Conservation (phyloP, 2,797 vertebrate genomes). For the Lutjanus argentimaculatus region DNA sequence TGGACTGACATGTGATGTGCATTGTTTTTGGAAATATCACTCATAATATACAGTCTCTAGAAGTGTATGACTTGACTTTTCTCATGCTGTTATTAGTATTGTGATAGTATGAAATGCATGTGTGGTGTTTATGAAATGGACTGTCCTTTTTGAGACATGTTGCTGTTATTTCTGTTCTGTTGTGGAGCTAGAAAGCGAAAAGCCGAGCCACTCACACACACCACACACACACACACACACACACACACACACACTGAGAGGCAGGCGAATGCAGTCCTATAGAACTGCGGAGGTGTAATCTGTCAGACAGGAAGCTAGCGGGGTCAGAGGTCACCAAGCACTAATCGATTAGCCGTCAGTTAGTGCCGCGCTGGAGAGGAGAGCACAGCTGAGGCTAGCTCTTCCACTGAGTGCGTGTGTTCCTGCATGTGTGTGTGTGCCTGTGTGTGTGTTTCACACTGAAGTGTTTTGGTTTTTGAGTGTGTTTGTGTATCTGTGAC, state of each 20-base stretch:
- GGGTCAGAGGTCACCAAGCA: slow-evolving; percentile 85
- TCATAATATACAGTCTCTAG: no score
- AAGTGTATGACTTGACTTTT: no score
- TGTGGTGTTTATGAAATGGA: slow-evolving; percentile 16
- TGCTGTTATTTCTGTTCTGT: slow-evolving; percentile 42
- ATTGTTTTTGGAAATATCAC: no score
- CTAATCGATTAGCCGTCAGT: slow-evolving; percentile 90
- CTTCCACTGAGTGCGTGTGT: slow-evolving; percentile 67
- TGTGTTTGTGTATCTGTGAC: slow-evolving; percentile 71
- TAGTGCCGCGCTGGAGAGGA: slow-evolving; percentile 79
- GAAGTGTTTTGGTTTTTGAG: slow-evolving; percentile 53
- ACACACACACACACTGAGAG: slow-evolving; percentile 34
- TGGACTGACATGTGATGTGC: no score
- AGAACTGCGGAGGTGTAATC: slow-evolving; percentile 84
- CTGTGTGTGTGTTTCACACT: slow-evolving; percentile 35
- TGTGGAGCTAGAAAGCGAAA: slow-evolving; percentile 31
- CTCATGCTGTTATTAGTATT: no score
- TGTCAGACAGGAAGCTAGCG: slow-evolving; percentile 86
- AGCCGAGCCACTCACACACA: slow-evolving; percentile 7
- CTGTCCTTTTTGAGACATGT: slow-evolving; percentile 16
- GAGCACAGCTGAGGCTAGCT: slow-evolving; percentile 90
- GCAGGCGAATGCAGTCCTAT: slow-evolving; percentile 53
- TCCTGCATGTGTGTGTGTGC: slow-evolving; percentile 38
- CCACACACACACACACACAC: slow-evolving; percentile 10
- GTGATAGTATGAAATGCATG: background rate